phyloP scores from a whole-genome alignment of 2,113 vertebrate genomes.

The Hirundichthys speculiger region DNA sequence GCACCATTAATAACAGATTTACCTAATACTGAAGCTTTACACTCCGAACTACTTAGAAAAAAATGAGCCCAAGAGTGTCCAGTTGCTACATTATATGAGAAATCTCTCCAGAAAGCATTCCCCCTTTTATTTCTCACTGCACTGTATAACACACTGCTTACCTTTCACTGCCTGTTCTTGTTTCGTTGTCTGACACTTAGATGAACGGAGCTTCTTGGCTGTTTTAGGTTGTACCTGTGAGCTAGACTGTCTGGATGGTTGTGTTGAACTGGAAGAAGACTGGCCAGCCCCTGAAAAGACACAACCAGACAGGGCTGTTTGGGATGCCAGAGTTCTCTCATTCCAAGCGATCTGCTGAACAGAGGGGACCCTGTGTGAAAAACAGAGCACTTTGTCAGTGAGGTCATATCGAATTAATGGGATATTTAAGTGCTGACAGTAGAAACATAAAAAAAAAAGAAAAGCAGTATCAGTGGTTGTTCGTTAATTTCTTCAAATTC shows the following conservation, averaged over 20 bases:
- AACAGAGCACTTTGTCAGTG: constrained; percentile 1
- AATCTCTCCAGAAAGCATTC: neutral
- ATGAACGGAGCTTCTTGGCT: neutral
- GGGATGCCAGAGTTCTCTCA: neutral
- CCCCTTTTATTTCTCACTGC: neutral
- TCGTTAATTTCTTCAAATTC: no score
- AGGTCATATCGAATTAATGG: neutral
- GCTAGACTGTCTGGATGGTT: constrained; percentile 1
- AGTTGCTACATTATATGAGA: no score
- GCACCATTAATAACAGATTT: no score
- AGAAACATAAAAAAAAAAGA: no score
- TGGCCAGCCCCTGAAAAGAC: neutral
- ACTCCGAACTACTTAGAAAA: no score
- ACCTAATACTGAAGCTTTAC: no score
- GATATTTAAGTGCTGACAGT: no score
- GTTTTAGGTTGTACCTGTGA: constrained; percentile 8
- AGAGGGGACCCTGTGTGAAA: constrained; percentile 22
- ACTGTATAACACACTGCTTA: constrained; percentile 13
- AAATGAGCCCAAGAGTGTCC: no score
- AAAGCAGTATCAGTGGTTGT: no score
- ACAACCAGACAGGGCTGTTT: constrained; percentile 6
- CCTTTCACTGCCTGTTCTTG: constrained; percentile 11
- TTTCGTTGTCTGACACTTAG: constrained; percentile 16
- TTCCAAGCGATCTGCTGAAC: constrained; percentile 6
- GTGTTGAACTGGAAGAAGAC: neutral